A percentile compares a stretch with the other conserved stretches of the same genome.
Evolutionary conservation across 1,140 invertebrate species (phyloP).

Genomic region (Listronotus oregonensis): DNA sequence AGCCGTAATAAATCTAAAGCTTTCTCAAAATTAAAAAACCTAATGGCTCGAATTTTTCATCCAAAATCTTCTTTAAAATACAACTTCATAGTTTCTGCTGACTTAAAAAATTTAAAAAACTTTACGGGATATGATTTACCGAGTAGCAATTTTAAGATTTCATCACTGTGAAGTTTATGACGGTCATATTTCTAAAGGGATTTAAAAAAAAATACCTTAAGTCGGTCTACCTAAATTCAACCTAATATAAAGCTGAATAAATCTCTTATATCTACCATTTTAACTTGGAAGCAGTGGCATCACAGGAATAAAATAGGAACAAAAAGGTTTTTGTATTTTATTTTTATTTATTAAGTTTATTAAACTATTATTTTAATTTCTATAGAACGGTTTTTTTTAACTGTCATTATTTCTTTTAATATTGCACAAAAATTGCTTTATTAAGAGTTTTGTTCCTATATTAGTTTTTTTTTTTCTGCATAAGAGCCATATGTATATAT

Average conservation of each 20-base stretch:
- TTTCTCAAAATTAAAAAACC: slow-evolving; percentile 29
- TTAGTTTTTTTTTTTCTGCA: too few species aligned
- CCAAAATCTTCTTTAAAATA: slow-evolving; percentile 19
- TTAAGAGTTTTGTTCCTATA: too few species aligned
- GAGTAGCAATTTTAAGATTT: slow-evolving; percentile 28
- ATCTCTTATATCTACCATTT: slow-evolving; percentile 16
- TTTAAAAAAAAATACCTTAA: slow-evolving; percentile 38
- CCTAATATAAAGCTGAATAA: slow-evolving; percentile 40
- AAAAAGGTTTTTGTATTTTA: too few species aligned
- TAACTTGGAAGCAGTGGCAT: not conserved
- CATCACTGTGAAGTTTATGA: slow-evolving; percentile 26
- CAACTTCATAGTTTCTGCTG: slow-evolving; percentile 34
- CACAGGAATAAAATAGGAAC: too few species aligned
- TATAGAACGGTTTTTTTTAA: too few species aligned
- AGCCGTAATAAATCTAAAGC: slow-evolving; percentile 18
- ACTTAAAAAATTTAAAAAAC: slow-evolving; percentile 35
- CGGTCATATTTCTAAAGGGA: slow-evolving; percentile 28
- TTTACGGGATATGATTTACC: slow-evolving; percentile 29
- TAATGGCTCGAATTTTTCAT: slow-evolving; percentile 29
- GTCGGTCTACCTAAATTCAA: slow-evolving; percentile 32
- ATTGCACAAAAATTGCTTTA: too few species aligned
- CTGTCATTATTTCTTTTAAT: too few species aligned
- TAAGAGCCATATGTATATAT: too few species aligned
- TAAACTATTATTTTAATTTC: too few species aligned
- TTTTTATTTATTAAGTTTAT: too few species aligned